Conservation (phyloP, 37 sponge, comb jelly and placozoan genomes). For the Oopsacas minuta region DNA sequence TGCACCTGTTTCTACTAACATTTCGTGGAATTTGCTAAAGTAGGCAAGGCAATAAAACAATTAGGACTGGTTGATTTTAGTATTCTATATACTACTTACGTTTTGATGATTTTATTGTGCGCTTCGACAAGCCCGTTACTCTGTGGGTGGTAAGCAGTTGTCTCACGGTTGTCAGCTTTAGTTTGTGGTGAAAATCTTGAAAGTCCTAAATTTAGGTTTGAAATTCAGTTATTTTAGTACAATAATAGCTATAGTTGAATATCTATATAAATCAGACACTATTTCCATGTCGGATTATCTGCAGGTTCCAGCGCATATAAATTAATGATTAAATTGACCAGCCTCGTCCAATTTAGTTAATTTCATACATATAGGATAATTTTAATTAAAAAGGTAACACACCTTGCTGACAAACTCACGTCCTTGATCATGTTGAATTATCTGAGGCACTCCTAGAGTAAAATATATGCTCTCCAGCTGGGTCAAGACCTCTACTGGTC, state of each 20-base stretch:
- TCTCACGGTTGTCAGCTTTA: not conserved
- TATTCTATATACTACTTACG: not conserved
- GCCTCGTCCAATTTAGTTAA: too few species aligned
- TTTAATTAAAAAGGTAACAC: too few species aligned
- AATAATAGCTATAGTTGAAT: not conserved
- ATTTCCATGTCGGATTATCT: too few species aligned
- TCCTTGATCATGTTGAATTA: not conserved
- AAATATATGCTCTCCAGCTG: not conserved
- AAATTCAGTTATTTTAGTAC: not conserved
- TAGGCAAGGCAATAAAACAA: not conserved
- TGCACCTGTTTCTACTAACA: not conserved
- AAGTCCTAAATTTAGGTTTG: not conserved
- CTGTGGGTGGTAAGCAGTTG: conserved; percentile 18
- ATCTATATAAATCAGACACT: too few species aligned
- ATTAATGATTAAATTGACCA: too few species aligned
- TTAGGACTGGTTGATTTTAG: not conserved
- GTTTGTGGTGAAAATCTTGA: not conserved
- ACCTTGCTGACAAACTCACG: too few species aligned
- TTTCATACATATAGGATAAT: too few species aligned
- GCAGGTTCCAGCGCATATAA: too few species aligned
- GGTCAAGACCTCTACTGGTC: not conserved
- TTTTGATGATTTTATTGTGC: conserved; percentile 11
- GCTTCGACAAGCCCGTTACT: not conserved
- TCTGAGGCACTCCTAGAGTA: not conserved
- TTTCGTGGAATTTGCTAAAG: conserved; percentile 10